Conservation (phyloP, 2,888 invertebrate genomes). For the Phengaris arion region DNA sequence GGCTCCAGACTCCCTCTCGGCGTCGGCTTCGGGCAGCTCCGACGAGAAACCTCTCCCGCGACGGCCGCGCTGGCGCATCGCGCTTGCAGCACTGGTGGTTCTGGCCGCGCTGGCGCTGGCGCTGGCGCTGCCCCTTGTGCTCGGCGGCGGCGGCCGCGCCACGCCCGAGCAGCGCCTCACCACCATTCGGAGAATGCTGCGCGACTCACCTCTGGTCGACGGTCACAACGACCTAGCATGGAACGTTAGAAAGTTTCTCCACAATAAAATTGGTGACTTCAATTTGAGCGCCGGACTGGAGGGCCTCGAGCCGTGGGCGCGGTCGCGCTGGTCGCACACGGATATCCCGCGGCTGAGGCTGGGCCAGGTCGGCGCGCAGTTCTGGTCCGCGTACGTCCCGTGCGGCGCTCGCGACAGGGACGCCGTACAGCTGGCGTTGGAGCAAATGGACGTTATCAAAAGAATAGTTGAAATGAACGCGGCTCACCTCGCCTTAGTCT, state of each 20-base stretch:
- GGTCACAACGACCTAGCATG: conserved; percentile 94
- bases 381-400: conserved; percentile 93
- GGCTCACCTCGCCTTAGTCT: conserved; percentile 85
- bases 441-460: conserved; percentile 92
- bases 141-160: conserved; percentile 70
- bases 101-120: conserved; percentile 80
- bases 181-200: conserved; percentile 82
- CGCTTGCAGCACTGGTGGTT: conserved; percentile 80
- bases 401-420: conserved; percentile 91
- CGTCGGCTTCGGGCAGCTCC: conserved; percentile 73
- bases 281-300: conserved; percentile 83
- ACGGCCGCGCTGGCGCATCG: conserved; percentile 77
- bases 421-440: conserved; percentile 90
- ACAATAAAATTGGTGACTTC: conserved; percentile 86
- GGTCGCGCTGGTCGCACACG: conserved; percentile 94
- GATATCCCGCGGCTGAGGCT: conserved; percentile 91
- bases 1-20: conserved; percentile 73
- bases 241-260: conserved; percentile 93
- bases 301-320: conserved; percentile 89
- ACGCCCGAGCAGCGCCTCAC: conserved; percentile 83
- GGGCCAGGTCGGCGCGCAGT: conserved; percentile 94
- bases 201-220: conserved; percentile 85
- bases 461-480: conserved; percentile 85
- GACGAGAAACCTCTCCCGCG: conserved; percentile 75
- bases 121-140: conserved; percentile 78